These are phyloP conservation scores for Caenorhabditis sp. DNA, from an alignment of 2,888 invertebrate genomes.

Conservation along the genomic window DNA sequence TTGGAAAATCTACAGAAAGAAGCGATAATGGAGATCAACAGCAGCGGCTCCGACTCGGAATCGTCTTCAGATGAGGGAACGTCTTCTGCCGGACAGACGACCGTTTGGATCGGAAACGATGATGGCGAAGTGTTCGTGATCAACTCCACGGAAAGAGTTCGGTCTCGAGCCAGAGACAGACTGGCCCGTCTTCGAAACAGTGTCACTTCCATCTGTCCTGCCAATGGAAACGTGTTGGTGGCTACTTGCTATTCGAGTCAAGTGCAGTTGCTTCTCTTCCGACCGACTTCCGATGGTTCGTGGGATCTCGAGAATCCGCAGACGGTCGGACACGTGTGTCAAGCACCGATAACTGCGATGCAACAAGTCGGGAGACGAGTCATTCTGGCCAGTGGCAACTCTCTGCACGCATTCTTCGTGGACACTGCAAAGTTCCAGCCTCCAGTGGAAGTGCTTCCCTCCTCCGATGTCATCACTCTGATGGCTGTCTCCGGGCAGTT, in stretches of 20 bases:
- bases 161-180: conserved; percentile 73
- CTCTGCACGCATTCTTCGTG: conserved; percentile 54
- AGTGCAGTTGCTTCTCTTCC: conserved; percentile 57
- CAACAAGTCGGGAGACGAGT: conserved; percentile 63
- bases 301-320: conserved; percentile 76
- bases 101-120: conserved; percentile 80
- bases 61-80: conserved; percentile 66
- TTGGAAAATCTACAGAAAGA: conserved; percentile 56
- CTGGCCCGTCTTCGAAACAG: conserved; percentile 68
- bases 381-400: conserved; percentile 65
- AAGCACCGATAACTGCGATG: conserved; percentile 60
- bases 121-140: conserved; percentile 80
- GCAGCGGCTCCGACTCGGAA: conserved; percentile 65
- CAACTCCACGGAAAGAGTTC: conserved; percentile 75
- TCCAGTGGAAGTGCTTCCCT: conserved; percentile 60
- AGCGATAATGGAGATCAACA: conserved; percentile 49
- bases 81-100: conserved; percentile 69
- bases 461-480: conserved; percentile 64
- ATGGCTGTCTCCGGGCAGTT: conserved; percentile 69
- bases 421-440: conserved; percentile 59
- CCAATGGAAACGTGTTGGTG: conserved; percentile 63
- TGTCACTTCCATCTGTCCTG: conserved; percentile 70
- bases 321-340: conserved; percentile 65
- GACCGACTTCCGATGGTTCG: conserved; percentile 63
- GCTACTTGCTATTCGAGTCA: conserved; percentile 60